These are phyloP conservation scores for Stichodactyla helianthus DNA, from an alignment of 64 coral and sea anemone species.

Conservation along the genomic window DNA sequence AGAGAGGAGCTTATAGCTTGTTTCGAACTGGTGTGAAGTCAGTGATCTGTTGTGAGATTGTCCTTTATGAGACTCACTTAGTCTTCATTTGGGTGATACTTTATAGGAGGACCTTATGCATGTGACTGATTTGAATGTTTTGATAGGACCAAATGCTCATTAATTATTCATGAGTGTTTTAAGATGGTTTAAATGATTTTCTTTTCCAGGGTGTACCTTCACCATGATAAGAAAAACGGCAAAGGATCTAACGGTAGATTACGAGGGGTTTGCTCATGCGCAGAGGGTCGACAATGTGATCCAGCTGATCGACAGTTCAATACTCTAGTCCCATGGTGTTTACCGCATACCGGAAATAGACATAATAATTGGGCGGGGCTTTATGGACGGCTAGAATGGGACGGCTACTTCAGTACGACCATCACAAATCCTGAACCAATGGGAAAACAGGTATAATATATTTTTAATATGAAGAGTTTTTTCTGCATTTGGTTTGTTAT, in stretches of 20 bases:
- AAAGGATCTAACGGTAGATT: conserved; percentile 53
- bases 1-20: no score
- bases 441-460: conserved; percentile 78
- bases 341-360: conserved; percentile 94
- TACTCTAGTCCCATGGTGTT: conserved; percentile 94
- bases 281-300: conserved; percentile 75
- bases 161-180: no score
- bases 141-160: no score
- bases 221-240: conserved; percentile 93
- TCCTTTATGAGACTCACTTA: no score
- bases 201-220: conserved; percentile 63
- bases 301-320: conserved; percentile 87
- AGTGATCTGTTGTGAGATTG: no score
- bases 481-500: no score
- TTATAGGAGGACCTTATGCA: no score
- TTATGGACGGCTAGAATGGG: conserved; percentile 94
- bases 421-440: conserved; percentile 98
- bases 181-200: not conserved
- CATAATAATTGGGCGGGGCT: conserved; percentile 97
- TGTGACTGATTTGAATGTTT: no score
- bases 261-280: conserved; percentile 92
- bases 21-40: no score
- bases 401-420: conserved; percentile 95
- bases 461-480: no score
- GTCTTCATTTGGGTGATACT: no score